A percentile compares a stretch with the other conserved stretches of the same genome.
Conservation (phyloP, 2,888 invertebrate species). For the Philopedon plagiatum region DNA sequence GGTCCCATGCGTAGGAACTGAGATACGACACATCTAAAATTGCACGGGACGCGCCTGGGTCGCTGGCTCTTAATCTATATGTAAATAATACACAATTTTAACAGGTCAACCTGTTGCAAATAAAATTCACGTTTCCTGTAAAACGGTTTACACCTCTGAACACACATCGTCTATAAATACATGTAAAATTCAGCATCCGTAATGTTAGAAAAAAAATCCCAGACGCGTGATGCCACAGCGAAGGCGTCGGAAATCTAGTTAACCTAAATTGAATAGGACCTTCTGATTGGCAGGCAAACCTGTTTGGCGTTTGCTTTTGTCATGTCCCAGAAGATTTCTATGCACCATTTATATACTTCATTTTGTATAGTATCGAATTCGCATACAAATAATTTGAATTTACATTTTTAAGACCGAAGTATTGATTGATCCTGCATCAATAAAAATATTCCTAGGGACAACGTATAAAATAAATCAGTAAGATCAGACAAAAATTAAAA, state of each 20-base stretch:
- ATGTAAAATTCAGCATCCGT: background rate
- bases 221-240: slow-evolving; percentile 2
- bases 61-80: too few species aligned
- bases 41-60: too few species aligned
- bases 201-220: background rate
- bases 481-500: too few species aligned
- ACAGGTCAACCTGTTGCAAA: background rate
- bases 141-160: background rate
- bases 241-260: slow-evolving; percentile 13
- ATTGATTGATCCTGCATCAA: too few species aligned
- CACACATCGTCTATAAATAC: background rate
- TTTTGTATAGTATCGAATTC: background rate
- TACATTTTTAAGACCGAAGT: background rate
- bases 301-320: slow-evolving; percentile 10
- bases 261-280: slow-evolving; percentile 24
- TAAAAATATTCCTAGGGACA: too few species aligned
- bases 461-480: too few species aligned
- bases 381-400: background rate
- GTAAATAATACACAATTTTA: too few species aligned
- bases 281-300: slow-evolving; percentile 8
- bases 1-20: too few species aligned
- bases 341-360: slow-evolving; percentile 1
- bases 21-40: too few species aligned
- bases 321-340: background rate
- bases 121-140: background rate